Base-by-base conservation (phyloP, 2,113 vertebrate genomes). In the Melospiza georgiana region DNA sequence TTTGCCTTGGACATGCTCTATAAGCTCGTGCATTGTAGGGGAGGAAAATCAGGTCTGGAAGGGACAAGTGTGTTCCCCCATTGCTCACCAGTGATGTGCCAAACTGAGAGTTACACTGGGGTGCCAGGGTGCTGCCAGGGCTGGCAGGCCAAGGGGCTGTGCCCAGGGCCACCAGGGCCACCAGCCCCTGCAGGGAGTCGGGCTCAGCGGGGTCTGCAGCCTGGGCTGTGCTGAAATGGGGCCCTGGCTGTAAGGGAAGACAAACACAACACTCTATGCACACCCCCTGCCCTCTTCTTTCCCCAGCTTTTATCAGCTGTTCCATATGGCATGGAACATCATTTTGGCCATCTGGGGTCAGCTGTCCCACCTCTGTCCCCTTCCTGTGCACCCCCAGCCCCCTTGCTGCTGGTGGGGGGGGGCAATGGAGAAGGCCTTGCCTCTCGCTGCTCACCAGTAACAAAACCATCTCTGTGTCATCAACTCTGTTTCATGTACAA, bases 31-130 rank as follows among this genome's bases (percentile, higher is more conserved):
- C 23, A 33, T 44, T 41, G 16, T 9, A 66, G 11, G 19, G 37
- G 16, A 51, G 54, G 43, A 62, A 84, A 52, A 48, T 57, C 37
- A 66, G 9, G 31, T 25, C 49, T 80, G 35, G 22, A 55, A 62
- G 55, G 59, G 76, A 13, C 8, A 43, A n/a, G 10, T 41, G 54
- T 39, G 4, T 21, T 67, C 9, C 51, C 14, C 37, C 9, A 3
- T 9, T 1, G 0, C 33, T 62, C 25, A 15, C 3, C 12, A 21
- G 31, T 4, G 6, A 19, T 3, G 6, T 6, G 7, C 12, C 22
- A 18, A 49, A 35, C 12, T 17, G 24, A 18, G 30, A 76, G 20
- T 8, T 27, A 37, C 2, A 3, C 1, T 5, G 28, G 0, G 2
- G 7, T 82, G 16, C 16, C 51, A 52, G 15, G 51, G 51, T 10